A percentile compares a stretch with the other conserved stretches of the same genome.
These are phyloP conservation scores for Mesorhabditis spiculigera DNA, from an alignment of 2,888 invertebrate genomes.

Conservation along the genomic window DNA sequence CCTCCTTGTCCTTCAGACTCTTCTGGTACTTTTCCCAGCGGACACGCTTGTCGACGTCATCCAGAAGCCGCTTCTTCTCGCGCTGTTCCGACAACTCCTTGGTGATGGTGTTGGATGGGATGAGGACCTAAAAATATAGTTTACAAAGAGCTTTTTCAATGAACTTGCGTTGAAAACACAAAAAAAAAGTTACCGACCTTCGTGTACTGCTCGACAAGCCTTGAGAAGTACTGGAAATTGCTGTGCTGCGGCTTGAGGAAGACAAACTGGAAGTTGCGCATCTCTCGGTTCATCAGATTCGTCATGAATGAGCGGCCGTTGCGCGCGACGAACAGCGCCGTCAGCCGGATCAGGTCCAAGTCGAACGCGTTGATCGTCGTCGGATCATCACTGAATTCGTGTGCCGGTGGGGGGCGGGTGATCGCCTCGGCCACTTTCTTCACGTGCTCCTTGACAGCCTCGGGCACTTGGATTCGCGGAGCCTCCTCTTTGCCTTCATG, in stretches of 20 bases:
- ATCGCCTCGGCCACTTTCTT: slow-evolving; percentile 30
- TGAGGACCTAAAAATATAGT: slow-evolving; percentile 67
- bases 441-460: slow-evolving; percentile 50
- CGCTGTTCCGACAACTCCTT: slow-evolving; percentile 45
- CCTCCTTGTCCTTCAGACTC: slow-evolving; percentile 83
- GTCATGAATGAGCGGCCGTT: slow-evolving; percentile 97
- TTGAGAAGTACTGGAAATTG: slow-evolving; percentile 94
- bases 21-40: slow-evolving; percentile 96
- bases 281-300: slow-evolving; percentile 92
- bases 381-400: slow-evolving; percentile 92
- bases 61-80: slow-evolving; percentile 38
- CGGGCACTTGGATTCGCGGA: slow-evolving; percentile 32
- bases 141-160: slow-evolving; percentile 2
- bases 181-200: slow-evolving; percentile 68
- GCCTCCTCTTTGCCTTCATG: slow-evolving; percentile 44
- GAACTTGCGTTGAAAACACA: not conserved
- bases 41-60: slow-evolving; percentile 71
- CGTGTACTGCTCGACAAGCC: slow-evolving; percentile 94
- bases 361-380: slow-evolving; percentile 96
- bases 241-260: slow-evolving; percentile 97
- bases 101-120: slow-evolving; percentile 75
- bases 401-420: slow-evolving; percentile 84
- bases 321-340: slow-evolving; percentile 96
- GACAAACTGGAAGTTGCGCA: slow-evolving; percentile 93
- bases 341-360: slow-evolving; percentile 93